Conservation (phyloP, 2,113 vertebrate species). For the Pseudorasbora parva region DNA sequence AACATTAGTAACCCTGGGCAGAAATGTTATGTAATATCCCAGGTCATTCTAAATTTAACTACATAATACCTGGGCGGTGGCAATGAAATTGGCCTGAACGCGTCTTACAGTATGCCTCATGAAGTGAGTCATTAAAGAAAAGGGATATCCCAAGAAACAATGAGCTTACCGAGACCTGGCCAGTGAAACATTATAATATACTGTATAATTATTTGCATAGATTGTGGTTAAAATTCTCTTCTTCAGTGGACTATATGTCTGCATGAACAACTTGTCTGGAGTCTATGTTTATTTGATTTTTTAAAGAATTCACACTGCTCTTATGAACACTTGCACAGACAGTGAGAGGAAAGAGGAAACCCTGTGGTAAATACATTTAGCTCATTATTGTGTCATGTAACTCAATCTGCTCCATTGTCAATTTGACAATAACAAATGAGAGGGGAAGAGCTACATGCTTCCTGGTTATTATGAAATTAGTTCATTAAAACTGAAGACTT, state of each 20-base stretch:
- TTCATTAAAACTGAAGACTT: neutral
- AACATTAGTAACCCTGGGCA: neutral
- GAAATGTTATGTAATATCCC: constrained; percentile 17
- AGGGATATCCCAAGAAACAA: constrained; percentile 4
- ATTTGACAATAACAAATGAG: constrained; percentile 33
- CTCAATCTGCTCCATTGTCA: constrained; percentile 53
- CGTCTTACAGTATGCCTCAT: neutral
- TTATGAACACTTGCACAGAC: constrained; percentile 27
- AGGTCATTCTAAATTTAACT: neutral
- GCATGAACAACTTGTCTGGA: constrained; percentile 3
- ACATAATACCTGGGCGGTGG: neutral
- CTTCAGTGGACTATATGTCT: neutral
- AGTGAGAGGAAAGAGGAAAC: constrained; percentile 51
- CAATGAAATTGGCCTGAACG: neutral
- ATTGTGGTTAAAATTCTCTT: neutral
- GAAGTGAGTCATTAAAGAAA: neutral
- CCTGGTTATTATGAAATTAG: neutral
- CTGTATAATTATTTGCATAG: neutral
- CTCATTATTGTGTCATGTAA: constrained; percentile 54
- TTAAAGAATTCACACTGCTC: constrained; percentile 10
- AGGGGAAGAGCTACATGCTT: neutral
- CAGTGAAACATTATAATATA: neutral
- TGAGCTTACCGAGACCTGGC: neutral
- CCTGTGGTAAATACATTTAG: constrained; percentile 53
- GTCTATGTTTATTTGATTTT: neutral